These are phyloP conservation scores for Leguminivora glycinivorella DNA, from an alignment of 1,140 invertebrate species.

Conservation along the genomic window DNA sequence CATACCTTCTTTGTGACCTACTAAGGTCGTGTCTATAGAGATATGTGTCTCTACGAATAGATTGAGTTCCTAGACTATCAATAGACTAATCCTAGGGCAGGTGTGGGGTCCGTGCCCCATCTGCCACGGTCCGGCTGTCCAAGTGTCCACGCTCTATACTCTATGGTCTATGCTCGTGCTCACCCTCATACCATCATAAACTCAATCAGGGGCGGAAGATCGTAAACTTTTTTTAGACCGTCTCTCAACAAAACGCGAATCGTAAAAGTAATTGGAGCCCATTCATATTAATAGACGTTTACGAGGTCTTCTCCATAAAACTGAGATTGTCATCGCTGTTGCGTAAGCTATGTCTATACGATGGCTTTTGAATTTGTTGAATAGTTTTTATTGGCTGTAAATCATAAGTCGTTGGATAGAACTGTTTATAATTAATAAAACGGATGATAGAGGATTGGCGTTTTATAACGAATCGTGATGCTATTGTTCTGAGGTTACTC, in stretches of 20 bases:
- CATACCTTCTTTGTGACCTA: background rate
- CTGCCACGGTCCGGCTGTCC: slow-evolving; percentile 57
- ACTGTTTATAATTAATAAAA: slow-evolving; percentile 19
- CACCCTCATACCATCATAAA: slow-evolving; percentile 54
- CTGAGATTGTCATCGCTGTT: slow-evolving; percentile 74
- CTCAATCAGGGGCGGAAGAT: slow-evolving; percentile 62
- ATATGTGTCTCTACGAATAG: background rate
- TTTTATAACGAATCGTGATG: background rate
- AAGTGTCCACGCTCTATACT: slow-evolving; percentile 52
- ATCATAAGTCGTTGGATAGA: slow-evolving; percentile 40
- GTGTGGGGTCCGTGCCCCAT: slow-evolving; percentile 50
- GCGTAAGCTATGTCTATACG: slow-evolving; percentile 56
- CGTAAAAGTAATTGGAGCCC: slow-evolving; percentile 77
- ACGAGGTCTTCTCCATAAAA: slow-evolving; percentile 74
- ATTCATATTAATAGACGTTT: slow-evolving; percentile 80
- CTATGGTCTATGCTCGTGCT: slow-evolving; percentile 39
- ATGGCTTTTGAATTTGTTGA: slow-evolving; percentile 61
- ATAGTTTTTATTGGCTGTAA: slow-evolving; percentile 59
- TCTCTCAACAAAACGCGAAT: slow-evolving; percentile 74
- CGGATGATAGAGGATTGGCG: background rate
- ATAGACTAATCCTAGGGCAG: slow-evolving; percentile 30
- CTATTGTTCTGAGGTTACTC: background rate
- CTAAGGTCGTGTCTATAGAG: background rate
- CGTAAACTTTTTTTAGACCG: slow-evolving; percentile 73
- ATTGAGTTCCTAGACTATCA: background rate